Evolutionary conservation across 2,113 vertebrate species (phyloP).

Genomic region (Haemorhous mexicanus): DNA sequence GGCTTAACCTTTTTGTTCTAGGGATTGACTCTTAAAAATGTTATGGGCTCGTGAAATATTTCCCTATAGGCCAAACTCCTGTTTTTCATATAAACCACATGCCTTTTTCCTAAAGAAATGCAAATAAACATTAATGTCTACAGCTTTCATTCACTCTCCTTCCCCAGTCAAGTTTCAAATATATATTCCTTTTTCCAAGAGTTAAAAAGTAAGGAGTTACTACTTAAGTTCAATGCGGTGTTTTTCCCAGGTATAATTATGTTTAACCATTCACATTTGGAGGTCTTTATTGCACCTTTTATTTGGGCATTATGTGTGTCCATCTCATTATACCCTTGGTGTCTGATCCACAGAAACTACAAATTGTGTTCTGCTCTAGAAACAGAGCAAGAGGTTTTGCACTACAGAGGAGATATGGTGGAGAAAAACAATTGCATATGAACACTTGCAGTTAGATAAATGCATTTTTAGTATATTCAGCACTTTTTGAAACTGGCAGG

Average conservation of each 20-base stretch:
- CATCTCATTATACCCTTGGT: background rate
- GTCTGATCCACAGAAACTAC: background rate
- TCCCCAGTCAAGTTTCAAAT: background rate
- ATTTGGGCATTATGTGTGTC: background rate
- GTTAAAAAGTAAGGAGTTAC: background rate
- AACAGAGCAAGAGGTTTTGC: background rate
- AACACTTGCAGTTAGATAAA: background rate
- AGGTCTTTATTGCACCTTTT: background rate
- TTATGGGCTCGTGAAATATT: background rate
- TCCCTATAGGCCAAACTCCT: background rate
- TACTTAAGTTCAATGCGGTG: background rate
- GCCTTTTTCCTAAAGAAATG: background rate
- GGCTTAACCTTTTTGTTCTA: background rate
- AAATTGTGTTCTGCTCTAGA: background rate
- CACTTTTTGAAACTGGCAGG: background rate
- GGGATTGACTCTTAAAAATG: background rate
- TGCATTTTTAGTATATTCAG: background rate
- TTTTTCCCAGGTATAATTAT: background rate
- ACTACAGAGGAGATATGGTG: background rate
- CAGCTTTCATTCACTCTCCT: background rate
- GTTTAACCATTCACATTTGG: background rate
- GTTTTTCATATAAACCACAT: background rate
- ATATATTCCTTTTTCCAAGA: background rate
- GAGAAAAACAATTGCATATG: background rate
- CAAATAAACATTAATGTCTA: background rate